Evolutionary conservation across 1,140 invertebrate genomes (phyloP).

Genomic region (Atta colombica): DNA sequence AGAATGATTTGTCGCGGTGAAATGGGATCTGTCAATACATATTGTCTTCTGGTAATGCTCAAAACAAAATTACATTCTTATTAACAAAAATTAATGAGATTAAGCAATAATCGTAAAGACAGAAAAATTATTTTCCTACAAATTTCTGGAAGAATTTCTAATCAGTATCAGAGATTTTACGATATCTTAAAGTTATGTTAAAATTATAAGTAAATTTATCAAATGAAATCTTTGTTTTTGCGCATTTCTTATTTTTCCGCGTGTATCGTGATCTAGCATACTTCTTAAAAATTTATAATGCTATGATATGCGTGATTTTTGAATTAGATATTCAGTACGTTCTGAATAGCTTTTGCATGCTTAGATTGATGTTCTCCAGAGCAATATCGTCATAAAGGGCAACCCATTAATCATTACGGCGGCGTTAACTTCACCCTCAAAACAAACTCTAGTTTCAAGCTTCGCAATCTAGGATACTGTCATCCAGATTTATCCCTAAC

Average conservation of each 20-base stretch:
- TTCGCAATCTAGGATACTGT: constrained; percentile 71
- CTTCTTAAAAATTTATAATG: background rate
- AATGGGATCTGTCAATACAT: constrained; percentile 59
- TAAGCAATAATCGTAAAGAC: background rate
- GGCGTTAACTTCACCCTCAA: constrained; percentile 80
- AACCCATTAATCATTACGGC: constrained; percentile 80
- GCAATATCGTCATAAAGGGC: constrained; percentile 78
- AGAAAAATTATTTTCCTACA: background rate
- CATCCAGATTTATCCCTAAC: constrained; percentile 71
- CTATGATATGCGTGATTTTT: constrained; percentile 27
- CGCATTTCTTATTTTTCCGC: background rate
- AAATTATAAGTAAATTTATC: background rate
- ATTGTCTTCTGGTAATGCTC: constrained; percentile 1
- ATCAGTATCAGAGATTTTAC: background rate
- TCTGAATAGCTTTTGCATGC: constrained; percentile 31
- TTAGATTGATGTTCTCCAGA: constrained; percentile 79
- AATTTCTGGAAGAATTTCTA: background rate
- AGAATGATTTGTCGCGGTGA: constrained; percentile 61
- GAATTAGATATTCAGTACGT: constrained; percentile 44
- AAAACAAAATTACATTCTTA: background rate
- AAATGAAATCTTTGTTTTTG: background rate
- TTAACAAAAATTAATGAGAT: background rate
- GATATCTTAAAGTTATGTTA: background rate
- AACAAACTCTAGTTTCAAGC: constrained; percentile 75
- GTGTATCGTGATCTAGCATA: background rate